Evolutionary conservation across 2,797 vertebrate species (phyloP), one percentile per base, ranked within the genome.

Genomic region (Pantherophis alleghaniensis): DNA sequence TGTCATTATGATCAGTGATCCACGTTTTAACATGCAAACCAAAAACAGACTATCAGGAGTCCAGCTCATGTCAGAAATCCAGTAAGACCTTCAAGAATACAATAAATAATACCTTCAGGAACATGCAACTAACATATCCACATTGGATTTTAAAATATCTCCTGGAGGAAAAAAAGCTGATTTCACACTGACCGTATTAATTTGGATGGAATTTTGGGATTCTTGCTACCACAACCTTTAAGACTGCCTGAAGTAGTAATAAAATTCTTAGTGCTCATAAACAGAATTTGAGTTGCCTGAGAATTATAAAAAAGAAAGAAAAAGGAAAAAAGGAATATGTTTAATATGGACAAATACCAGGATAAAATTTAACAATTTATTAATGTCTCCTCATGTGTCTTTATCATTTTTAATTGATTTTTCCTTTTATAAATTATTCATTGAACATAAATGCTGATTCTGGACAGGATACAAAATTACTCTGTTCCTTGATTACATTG

Each of bases 21-120:
- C 99, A 97, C 99, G 98, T 97, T 99, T 99, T 93, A 99, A 97
- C 94, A 99, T 96, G 95, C 99, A 99, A 92, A 99, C 98, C 95
- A 99, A 97, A 96, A 99, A 99, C 93, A 99, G 98, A 56, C 98
- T 98, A 74, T 98, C 98, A 2, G 98, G 96, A 7, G 98, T 99
- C 99, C 99, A 99, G 95, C 98, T 98, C 97, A 98, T 97, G 95
- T 98, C 98, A 1, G 98, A 98, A 90, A 99, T 98, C 99, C 99
- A 99, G 95, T 99, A 99, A 1, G 99, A 99, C 95, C 99, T 99
- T 97, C 86, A 93, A 94, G 24, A 51, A 90, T 4, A 95, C 2
- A 79, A 56, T 94, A 95, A 91, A 88, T 3, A 18, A 93, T 79
- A 57, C 74, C 3, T 61, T 69, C 93, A 42, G 92, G 6, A 91